phyloP scores from a whole-genome alignment of 2,888 invertebrate species.

The Corythucha ciliata region DNA sequence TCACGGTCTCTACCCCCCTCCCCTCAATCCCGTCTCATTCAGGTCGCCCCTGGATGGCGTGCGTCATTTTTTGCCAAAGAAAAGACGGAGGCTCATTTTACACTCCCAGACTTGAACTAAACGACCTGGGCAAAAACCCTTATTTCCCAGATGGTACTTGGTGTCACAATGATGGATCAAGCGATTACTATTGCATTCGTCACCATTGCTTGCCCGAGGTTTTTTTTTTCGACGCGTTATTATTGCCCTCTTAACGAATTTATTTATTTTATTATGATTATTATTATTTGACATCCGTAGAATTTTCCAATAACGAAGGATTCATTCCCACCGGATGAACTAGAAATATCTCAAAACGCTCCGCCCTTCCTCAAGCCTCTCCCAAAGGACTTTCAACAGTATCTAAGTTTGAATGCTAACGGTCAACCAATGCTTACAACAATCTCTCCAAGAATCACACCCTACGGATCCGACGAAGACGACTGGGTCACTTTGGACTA shows the following conservation, averaged over 20 bases:
- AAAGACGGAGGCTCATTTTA: constrained; percentile 58
- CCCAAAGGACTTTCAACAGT: constrained; percentile 48
- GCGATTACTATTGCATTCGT: constrained; percentile 61
- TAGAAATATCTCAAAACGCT: constrained; percentile 57
- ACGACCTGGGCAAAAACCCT: constrained; percentile 60
- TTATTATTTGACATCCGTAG: constrained; percentile 40
- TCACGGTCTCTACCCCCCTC: too few relatives aligned
- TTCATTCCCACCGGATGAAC: constrained; percentile 47
- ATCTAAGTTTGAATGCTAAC: constrained; percentile 51
- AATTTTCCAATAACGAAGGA: constrained; percentile 53
- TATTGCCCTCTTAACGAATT: neutral
- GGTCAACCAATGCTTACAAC: constrained; percentile 54
- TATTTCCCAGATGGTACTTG: constrained; percentile 74
- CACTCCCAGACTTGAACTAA: constrained; percentile 64
- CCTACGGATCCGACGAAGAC: constrained; percentile 46
- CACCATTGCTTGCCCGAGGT: constrained; percentile 68
- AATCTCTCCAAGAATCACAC: constrained; percentile 43
- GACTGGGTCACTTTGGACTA: constrained; percentile 62
- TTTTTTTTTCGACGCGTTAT: too few relatives aligned
- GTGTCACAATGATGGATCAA: constrained; percentile 58
- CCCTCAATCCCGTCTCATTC: too few relatives aligned
- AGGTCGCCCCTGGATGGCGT: constrained; percentile 68
- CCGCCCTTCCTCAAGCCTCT: constrained; percentile 44
- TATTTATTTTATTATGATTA: neutral
- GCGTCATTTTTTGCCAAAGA: constrained; percentile 65